phyloP scores from a whole-genome alignment of 2,797 vertebrate species.

The Sylvia borin region DNA sequence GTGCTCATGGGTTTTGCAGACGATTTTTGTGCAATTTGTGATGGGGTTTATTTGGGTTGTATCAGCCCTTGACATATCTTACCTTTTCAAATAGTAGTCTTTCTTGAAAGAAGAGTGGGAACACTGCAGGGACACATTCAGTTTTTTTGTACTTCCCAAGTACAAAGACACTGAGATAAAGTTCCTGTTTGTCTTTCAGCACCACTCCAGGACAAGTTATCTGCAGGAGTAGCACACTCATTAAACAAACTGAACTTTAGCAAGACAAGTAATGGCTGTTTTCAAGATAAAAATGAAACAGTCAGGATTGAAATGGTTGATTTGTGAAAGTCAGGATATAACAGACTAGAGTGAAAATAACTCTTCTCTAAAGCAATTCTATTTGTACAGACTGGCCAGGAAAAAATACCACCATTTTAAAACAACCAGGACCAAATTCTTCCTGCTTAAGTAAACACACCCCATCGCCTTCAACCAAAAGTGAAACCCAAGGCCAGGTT shows the following conservation, averaged over 20 bases:
- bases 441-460: background rate
- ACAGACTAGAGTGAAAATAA: background rate
- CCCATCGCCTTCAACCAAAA: background rate
- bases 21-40: background rate
- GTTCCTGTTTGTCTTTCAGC: conserved; percentile 79
- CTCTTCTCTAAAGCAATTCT: background rate
- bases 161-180: conserved; percentile 89
- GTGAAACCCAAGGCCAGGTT: background rate
- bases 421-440: background rate
- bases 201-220: conserved; percentile 88
- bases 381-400: background rate
- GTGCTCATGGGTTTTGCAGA: background rate
- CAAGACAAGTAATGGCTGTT: conserved; percentile 1
- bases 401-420: background rate
- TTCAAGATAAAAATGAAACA: conserved; percentile 42
- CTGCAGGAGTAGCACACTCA: conserved; percentile 73
- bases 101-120: conserved; percentile 87
- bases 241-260: conserved; percentile 20
- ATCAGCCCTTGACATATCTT: conserved; percentile 28
- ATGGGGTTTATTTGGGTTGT: background rate
- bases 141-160: conserved; percentile 91
- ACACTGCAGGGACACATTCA: conserved; percentile 80
- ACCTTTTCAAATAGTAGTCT: conserved; percentile 93
- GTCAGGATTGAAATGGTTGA: background rate
- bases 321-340: background rate